Evolutionary conservation across 1,140 invertebrate genomes (phyloP), one percentile per base, ranked within the genome.

Genomic region (Aphelenchoides fujianensis): DNA sequence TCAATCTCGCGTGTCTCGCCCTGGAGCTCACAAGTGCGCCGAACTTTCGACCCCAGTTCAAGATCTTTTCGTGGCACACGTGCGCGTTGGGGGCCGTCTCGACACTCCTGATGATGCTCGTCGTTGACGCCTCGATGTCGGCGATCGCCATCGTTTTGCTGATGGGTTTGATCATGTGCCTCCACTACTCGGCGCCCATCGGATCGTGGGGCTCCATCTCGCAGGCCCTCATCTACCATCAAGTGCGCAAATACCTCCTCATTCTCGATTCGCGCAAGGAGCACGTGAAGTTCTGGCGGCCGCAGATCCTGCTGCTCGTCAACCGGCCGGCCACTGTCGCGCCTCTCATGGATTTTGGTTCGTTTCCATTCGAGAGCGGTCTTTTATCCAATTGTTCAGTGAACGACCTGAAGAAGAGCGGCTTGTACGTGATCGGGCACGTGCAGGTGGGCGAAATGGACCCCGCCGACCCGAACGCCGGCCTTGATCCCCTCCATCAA

Each of bases 371-470:
- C n/a, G n/a, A n/a, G n/a, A n/a, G n/a, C n/a, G n/a, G n/a, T n/a
- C n/a, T n/a, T n/a, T n/a, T n/a, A n/a, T 48, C 41, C 12, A 48
- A 12, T 16, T 48, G 41, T 48, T 48, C 23, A 48, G 92, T 96
- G 1, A 99, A 99, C 85, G 95, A 97, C 84, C 88, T 98, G 77
- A 99, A 99, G 84, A 99, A 99, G 86, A 92, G 94, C 75, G 97
- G 97, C 3, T 69, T 84, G 7, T 85, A 85, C 53, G 79, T 85
- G 5, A 76, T 85, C 67, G 83, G 82, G 9, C 83, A 84, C 68
- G 82, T 84, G 1, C 79, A 83, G 35, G 52, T 69, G 12, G 79
- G 82, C 70, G 54, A 62, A 28, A 74, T 79, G 64, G 77, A 64
- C 12, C 66, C 68, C 3, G 63, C 12, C 9, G 41, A 57, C 27